A percentile compares a stretch with the other conserved stretches of the same genome.
Conservation (phyloP, 2,888 invertebrate genomes). For the Melolontha melolontha region DNA sequence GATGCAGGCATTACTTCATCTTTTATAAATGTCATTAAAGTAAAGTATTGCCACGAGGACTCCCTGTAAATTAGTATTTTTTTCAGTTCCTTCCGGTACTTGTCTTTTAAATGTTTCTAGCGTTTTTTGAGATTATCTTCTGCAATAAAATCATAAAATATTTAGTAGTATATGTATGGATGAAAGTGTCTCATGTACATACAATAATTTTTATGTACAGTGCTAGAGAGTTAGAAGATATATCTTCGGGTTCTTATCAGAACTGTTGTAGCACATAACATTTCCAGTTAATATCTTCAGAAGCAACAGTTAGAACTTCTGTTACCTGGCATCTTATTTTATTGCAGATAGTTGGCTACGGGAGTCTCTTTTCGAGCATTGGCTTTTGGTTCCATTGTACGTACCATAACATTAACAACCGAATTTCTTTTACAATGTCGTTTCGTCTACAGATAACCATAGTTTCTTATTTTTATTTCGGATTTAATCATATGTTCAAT, state of each 20-base stretch:
- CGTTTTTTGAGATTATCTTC: not conserved
- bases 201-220: too few relatives aligned
- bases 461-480: constrained; percentile 18
- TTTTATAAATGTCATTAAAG: constrained; percentile 4
- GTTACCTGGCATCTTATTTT: constrained; percentile 2
- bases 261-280: not conserved
- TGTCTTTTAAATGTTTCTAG: not conserved
- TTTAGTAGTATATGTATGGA: too few relatives aligned
- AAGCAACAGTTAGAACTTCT: not conserved
- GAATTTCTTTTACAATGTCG: too few relatives aligned
- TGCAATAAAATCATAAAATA: too few relatives aligned
- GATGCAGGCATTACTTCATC: not conserved
- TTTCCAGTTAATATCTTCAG: not conserved
- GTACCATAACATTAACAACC: too few relatives aligned
- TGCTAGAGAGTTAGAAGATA: too few relatives aligned
- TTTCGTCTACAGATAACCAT: too few relatives aligned
- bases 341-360: constrained; percentile 37
- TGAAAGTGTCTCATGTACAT: too few relatives aligned
- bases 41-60: constrained; percentile 10
- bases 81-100: not conserved
- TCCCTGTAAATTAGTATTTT: not conserved
- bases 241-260: too few relatives aligned
- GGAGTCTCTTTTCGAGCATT: constrained; percentile 13
- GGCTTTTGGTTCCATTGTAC: too few relatives aligned
- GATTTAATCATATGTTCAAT: too few relatives aligned